phyloP scores from a whole-genome alignment of 1,140 invertebrate species.

The Saccostrea cuccullata region DNA sequence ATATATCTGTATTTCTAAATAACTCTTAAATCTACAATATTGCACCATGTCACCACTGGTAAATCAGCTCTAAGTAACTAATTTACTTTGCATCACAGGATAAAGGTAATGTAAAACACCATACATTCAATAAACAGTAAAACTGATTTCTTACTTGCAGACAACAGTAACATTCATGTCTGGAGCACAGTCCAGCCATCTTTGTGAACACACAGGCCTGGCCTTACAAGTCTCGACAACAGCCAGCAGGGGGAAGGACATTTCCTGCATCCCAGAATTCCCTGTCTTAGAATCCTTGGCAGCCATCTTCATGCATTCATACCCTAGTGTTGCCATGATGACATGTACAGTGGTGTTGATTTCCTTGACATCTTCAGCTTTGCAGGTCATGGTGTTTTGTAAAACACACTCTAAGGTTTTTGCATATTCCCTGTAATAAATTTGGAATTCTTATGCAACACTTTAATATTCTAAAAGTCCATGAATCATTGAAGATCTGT shows the following conservation, averaged over 20 bases:
- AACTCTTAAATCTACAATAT: not conserved
- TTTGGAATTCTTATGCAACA: not conserved
- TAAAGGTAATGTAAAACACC: too few species aligned
- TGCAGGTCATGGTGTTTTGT: constrained; percentile 27
- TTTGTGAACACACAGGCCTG: not conserved
- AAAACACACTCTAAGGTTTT: constrained; percentile 1
- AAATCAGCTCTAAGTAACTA: too few species aligned
- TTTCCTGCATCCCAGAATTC: not conserved
- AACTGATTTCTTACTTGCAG: not conserved
- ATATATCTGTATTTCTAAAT: too few species aligned
- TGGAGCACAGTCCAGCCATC: constrained; percentile 15
- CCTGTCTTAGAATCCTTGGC: not conserved
- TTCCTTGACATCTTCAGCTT: not conserved
- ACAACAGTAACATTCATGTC: constrained; percentile 29
- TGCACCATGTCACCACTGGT: too few species aligned
- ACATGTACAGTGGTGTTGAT: constrained; percentile 14
- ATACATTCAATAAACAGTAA: not conserved
- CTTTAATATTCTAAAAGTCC: not conserved
- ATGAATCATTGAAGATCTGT: not conserved
- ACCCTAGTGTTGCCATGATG: not conserved
- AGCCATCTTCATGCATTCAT: constrained; percentile 20
- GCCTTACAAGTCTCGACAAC: not conserved
- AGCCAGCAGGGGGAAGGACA: not conserved
- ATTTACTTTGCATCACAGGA: too few species aligned
- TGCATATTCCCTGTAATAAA: not conserved